These are phyloP conservation scores for Pachydiplax longipennis DNA, from an alignment of 2,888 invertebrate genomes.

Conservation along the genomic window DNA sequence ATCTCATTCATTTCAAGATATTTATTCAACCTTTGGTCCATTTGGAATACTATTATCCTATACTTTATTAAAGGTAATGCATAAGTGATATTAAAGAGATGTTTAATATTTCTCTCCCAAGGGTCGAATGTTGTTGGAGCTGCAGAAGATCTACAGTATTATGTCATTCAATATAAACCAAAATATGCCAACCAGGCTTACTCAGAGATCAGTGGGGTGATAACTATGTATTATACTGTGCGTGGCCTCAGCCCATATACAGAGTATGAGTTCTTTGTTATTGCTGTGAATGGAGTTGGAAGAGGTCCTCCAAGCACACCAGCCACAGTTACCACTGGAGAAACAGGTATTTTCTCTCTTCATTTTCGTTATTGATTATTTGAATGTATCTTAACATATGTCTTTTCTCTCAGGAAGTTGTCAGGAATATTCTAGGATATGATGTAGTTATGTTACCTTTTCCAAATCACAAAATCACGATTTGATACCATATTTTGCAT, in stretches of 20 bases:
- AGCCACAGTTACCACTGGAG: slow-evolving; percentile 92
- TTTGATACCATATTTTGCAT: neutral
- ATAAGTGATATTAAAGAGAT: neutral
- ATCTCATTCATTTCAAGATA: neutral
- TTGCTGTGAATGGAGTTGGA: slow-evolving; percentile 94
- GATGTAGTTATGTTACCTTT: no score
- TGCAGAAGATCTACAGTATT: slow-evolving; percentile 89
- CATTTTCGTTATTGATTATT: neutral
- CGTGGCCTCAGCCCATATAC: slow-evolving; percentile 91
- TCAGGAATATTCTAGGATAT: no score
- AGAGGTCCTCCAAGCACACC: slow-evolving; percentile 88
- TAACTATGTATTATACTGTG: slow-evolving; percentile 91
- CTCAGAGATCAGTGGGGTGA: slow-evolving; percentile 92
- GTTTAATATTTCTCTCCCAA: neutral
- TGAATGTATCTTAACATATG: neutral
- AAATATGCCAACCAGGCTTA: slow-evolving; percentile 92
- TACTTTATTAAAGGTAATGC: neutral
- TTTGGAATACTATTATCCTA: neutral
- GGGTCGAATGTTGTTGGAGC: slow-evolving; percentile 21
- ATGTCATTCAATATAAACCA: slow-evolving; percentile 95
- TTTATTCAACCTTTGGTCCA: neutral
- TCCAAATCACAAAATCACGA: no score
- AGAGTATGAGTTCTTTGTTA: slow-evolving; percentile 95
- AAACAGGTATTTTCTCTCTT: slow-evolving; percentile 80
- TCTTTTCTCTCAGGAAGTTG: neutral